Evolutionary conservation across 2,888 invertebrate species (phyloP).

Genomic region (Omphaloscelis lunosa): DNA sequence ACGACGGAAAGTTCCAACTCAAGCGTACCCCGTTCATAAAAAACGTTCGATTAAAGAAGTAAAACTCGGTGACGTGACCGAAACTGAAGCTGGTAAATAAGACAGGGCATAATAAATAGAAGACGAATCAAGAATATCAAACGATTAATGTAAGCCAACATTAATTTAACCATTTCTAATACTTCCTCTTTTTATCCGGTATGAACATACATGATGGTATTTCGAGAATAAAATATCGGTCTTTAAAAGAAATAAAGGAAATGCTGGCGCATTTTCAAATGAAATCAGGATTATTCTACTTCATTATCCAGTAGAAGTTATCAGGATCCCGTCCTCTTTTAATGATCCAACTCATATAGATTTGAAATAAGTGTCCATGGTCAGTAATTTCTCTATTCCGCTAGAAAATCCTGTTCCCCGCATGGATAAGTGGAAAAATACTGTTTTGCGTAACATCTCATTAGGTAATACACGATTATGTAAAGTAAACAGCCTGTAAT

Average conservation of each 20-base stretch:
- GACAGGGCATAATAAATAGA: constrained; percentile 39
- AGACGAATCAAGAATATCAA: constrained; percentile 49
- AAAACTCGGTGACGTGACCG: constrained; percentile 41
- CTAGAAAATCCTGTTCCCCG: constrained; percentile 58
- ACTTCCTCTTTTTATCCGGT: constrained; percentile 22
- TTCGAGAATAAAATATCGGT: constrained; percentile 5
- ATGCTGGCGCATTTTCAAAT: constrained; percentile 3
- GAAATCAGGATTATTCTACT: constrained; percentile 32
- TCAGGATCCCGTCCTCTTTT: constrained; percentile 9
- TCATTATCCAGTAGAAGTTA: constrained; percentile 24
- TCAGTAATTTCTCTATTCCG: constrained; percentile 63
- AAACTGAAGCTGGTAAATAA: constrained; percentile 30
- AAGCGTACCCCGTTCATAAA: constrained; percentile 45
- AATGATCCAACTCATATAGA: constrained; percentile 26
- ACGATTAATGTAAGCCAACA: neutral
- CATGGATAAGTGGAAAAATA: constrained; percentile 65
- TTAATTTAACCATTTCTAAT: constrained; percentile 31
- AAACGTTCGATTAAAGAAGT: constrained; percentile 46
- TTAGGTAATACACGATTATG: constrained; percentile 76
- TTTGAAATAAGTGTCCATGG: constrained; percentile 36
- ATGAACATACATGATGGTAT: neutral
- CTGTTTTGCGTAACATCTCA: constrained; percentile 72
- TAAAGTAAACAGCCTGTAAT: constrained; percentile 72
- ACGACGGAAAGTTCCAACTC: constrained; percentile 59
- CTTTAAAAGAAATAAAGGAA: constrained; percentile 8